Percentiles rank a stretch among this genome's conserved stretches.
These are phyloP conservation scores for Epizoanthus fatuus DNA, from an alignment of 92 coral and sea anemone species.

Conservation along the genomic window DNA sequence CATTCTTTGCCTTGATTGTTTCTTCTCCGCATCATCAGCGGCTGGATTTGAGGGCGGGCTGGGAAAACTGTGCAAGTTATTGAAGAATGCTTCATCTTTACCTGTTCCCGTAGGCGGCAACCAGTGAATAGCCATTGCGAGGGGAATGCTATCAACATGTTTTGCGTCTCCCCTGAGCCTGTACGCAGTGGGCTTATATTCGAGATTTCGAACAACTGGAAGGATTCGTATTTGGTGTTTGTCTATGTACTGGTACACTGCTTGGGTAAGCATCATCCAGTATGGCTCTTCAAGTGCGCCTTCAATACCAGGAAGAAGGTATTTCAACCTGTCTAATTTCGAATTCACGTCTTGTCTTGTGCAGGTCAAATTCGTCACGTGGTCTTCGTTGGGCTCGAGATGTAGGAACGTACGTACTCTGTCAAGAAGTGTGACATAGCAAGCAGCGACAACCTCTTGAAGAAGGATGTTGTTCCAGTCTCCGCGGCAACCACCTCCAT, in stretches of 20 bases:
- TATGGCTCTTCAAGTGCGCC: background rate
- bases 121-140: slow-evolving; percentile 27
- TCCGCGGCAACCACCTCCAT: slow-evolving; percentile 71
- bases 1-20: background rate
- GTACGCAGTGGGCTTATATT: no score
- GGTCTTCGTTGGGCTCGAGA: slow-evolving; percentile 18
- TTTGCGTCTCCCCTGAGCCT: background rate
- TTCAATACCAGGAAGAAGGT: slow-evolving; percentile 44
- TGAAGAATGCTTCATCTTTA: slow-evolving; percentile 46
- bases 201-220: slow-evolving; percentile 64
- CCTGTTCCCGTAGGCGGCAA: slow-evolving; percentile 59
- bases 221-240: slow-evolving; percentile 55
- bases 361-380: slow-evolving; percentile 15
- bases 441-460: slow-evolving; percentile 75
- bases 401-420: slow-evolving; percentile 51
- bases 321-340: background rate
- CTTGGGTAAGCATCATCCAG: slow-evolving; percentile 30
- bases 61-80: slow-evolving; percentile 12
- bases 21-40: background rate
- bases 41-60: background rate
- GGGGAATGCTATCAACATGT: background rate
- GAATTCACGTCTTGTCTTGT: background rate
- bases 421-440: slow-evolving; percentile 71
- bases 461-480: slow-evolving; percentile 76
- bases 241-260: slow-evolving; percentile 48